Evolutionary conservation across 1,140 invertebrate species (phyloP).

Genomic region (Nymphalis io): DNA sequence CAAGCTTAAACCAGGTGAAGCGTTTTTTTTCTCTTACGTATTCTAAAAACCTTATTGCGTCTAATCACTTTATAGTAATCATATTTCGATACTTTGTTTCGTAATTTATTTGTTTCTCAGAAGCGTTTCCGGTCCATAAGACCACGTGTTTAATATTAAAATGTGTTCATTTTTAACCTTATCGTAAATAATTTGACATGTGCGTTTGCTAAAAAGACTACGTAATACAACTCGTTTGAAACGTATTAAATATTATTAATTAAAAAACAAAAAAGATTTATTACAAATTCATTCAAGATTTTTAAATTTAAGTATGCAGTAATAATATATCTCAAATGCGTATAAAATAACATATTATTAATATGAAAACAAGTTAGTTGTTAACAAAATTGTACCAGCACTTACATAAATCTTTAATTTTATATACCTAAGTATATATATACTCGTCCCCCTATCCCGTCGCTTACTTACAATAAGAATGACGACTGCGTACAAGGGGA

Average conservation of each 20-base stretch:
- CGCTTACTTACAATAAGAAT: constrained; percentile 47
- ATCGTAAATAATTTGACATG: constrained; percentile 15
- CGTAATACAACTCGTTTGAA: background rate
- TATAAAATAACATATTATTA: too few species aligned
- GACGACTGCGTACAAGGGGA: constrained; percentile 62
- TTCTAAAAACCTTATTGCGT: background rate
- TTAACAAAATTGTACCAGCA: too few species aligned
- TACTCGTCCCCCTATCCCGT: constrained; percentile 52
- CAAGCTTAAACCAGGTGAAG: background rate
- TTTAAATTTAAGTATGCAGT: too few species aligned
- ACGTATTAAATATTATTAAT: too few species aligned
- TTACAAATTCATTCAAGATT: too few species aligned
- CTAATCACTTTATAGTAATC: background rate
- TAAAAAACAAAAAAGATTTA: too few species aligned
- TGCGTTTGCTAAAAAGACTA: constrained; percentile 6
- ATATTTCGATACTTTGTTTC: constrained; percentile 4
- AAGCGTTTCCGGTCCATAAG: background rate
- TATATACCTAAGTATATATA: background rate
- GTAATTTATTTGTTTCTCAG: background rate
- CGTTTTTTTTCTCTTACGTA: background rate
- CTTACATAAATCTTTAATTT: background rate
- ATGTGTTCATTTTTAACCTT: constrained; percentile 9
- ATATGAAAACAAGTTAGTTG: too few species aligned
- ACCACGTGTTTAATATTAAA: constrained; percentile 12
- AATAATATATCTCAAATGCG: too few species aligned